Base-by-base conservation (phyloP, 1,140 invertebrate genomes). In the Pogonomyrmex barbatus region DNA sequence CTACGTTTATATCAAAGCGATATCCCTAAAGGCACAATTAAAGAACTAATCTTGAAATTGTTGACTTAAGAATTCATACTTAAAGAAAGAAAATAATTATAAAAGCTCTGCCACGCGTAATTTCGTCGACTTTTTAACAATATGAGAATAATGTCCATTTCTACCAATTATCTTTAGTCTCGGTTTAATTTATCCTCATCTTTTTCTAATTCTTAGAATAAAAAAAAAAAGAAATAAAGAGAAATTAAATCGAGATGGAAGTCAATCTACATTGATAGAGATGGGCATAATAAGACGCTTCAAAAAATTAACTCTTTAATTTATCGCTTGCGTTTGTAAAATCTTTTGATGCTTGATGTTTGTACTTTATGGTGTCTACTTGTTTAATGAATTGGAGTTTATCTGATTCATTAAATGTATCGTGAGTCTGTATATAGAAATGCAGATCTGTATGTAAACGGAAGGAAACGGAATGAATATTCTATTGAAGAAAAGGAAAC, bases 401-500 rank as follows among this genome's bases (percentile, higher is more conserved):
- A 14, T 68, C n/a, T 50, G 50, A 68, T 68, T 68, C 1, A 6
- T 50, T 50, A 68, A 68, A 42, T 33, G 5, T 68, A 50, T 68
- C 42, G n/a, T 14, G n/a, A 68, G 47, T 68, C 42, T 30, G 10
- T 52, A 30, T 52, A 30, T n/a, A 45, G 52, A 67, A 42, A 36
- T 5, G n/a, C 24, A 9, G 33, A 63, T 50, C 5, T 50, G 12
- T 42, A 8, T 63, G n/a, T 17, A 33, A 17, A 30, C 4, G 3
- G 60, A 56, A 33, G 62, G 33, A 60, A 71, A 24, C 30, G 36
- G 14, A 24, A 24, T 10, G 24, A 24, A 83, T n/a, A 75, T 60
- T 60, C 42, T 75, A 50, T 39, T 42, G 68, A 75, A 73, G 79
- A 75, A 83, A 75, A 83, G 56, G 68, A 83, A 73, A 83, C 79